Conservation (phyloP, 2,113 vertebrate species). For the Pedetes capensis region DNA sequence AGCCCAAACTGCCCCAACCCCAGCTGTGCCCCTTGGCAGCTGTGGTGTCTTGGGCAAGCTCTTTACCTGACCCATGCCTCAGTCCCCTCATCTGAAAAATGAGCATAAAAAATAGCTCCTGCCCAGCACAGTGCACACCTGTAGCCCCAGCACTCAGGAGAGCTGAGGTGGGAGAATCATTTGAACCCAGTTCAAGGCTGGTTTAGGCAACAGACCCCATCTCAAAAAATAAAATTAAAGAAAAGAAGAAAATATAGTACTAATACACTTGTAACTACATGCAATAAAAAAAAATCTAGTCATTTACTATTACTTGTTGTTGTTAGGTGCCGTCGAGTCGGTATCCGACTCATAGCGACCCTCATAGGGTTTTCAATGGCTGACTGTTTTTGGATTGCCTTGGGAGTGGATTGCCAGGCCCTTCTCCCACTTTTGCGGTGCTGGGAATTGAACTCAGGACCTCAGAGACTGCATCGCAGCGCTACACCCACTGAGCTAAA, state of each 20-base stretch:
- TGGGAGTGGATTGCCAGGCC: too few species aligned
- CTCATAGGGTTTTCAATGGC: too few species aligned
- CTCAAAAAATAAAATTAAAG: not conserved
- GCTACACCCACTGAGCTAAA: too few species aligned
- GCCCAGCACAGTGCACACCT: not conserved
- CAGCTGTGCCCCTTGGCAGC: not conserved
- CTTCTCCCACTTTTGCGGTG: too few species aligned
- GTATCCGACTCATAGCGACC: too few species aligned
- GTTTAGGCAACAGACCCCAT: not conserved
- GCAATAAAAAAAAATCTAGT: not conserved
- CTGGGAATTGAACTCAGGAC: too few species aligned
- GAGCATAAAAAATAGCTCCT: not conserved
- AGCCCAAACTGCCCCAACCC: not conserved
- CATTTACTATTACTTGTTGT: too few species aligned
- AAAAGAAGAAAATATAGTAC: not conserved
- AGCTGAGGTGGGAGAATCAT: not conserved
- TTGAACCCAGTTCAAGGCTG: not conserved
- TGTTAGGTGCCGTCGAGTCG: too few species aligned
- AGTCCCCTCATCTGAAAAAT: constrained; percentile 2
- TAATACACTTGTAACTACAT: not conserved
- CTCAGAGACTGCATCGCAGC: too few species aligned
- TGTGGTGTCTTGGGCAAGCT: not conserved
- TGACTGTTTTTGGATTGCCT: too few species aligned
- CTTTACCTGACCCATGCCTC: not conserved
- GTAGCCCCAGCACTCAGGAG: not conserved